Evolutionary conservation across 2,888 invertebrate species (phyloP).

Genomic region (Chloroclysta siterata): DNA sequence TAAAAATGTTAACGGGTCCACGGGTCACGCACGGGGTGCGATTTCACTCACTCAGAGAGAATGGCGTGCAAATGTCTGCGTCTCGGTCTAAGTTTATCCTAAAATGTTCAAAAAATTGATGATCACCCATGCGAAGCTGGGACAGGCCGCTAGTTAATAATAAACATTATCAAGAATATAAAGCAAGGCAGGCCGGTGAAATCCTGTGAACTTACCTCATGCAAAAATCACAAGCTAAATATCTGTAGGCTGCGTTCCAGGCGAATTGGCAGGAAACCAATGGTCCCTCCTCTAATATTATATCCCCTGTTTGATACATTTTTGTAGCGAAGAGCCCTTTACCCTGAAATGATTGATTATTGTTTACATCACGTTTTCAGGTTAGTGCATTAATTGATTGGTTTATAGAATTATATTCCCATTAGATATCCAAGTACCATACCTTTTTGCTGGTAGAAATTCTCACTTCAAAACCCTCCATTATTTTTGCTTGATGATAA

Average conservation of each 20-base stretch:
- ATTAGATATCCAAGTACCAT: constrained; percentile 19
- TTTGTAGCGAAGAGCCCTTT: constrained; percentile 92
- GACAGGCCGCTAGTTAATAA: too few species aligned
- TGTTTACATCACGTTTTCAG: constrained; percentile 4
- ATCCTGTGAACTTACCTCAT: constrained; percentile 84
- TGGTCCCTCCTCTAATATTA: constrained; percentile 95
- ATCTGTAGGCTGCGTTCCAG: constrained; percentile 95
- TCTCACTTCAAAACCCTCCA: constrained; percentile 76
- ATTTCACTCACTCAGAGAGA: too few species aligned
- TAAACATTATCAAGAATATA: too few species aligned
- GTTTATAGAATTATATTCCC: too few species aligned
- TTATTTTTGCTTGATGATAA: constrained; percentile 42
- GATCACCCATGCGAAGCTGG: too few species aligned
- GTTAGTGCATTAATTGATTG: background rate
- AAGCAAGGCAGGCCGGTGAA: background rate
- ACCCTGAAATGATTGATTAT: constrained; percentile 85
- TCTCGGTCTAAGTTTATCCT: too few species aligned
- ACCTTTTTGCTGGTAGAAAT: constrained; percentile 74
- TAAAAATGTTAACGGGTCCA: too few species aligned
- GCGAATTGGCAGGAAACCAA: constrained; percentile 95
- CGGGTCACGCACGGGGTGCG: too few species aligned
- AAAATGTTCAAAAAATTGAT: too few species aligned
- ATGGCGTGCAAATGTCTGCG: too few species aligned
- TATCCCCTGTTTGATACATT: constrained; percentile 88
- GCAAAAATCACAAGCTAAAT: constrained; percentile 95